Percentiles rank a stretch among this genome's conserved stretches.
Conservation (phyloP, 1,140 invertebrate species). For the Megalonaias nervosa region DNA sequence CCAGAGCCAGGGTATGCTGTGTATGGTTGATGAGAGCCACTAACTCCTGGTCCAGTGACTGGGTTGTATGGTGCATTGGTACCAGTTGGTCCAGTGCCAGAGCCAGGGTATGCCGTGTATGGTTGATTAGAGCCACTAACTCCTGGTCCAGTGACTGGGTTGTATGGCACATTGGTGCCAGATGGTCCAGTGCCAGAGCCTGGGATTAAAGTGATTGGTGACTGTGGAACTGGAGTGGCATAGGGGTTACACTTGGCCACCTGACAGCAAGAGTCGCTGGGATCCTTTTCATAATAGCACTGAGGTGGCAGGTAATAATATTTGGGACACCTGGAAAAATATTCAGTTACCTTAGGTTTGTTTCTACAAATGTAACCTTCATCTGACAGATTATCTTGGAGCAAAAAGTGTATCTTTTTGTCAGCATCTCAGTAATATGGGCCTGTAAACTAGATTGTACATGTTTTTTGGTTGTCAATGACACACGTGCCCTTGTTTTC, state of each 20-base stretch:
- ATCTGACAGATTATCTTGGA: too few species aligned
- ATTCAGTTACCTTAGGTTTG: not conserved
- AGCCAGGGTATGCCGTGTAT: constrained; percentile 4
- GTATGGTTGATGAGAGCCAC: too few species aligned
- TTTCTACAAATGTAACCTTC: not conserved
- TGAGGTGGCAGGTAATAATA: constrained; percentile 53
- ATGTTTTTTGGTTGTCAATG: too few species aligned
- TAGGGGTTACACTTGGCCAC: constrained; percentile 49
- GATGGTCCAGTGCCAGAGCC: constrained; percentile 13
- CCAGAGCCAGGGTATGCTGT: constrained; percentile 1
- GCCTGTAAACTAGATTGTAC: too few species aligned
- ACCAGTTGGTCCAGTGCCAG: constrained; percentile 18
- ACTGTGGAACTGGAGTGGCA: constrained; percentile 27
- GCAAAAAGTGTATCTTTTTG: too few species aligned
- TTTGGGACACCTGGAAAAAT: constrained; percentile 48
- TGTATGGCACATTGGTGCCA: constrained; percentile 6
- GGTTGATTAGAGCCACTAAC: too few species aligned
- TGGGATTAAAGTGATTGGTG: constrained; percentile 25
- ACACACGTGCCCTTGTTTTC: too few species aligned
- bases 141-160: constrained; percentile 11
- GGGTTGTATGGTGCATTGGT: constrained; percentile 11
- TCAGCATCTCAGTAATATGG: too few species aligned
- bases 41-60: not conserved
- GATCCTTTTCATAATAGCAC: constrained; percentile 46
- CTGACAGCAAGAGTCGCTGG: constrained; percentile 53